Evolutionary conservation across 2,797 vertebrate genomes (phyloP).

Genomic region (Balearica regulorum): DNA sequence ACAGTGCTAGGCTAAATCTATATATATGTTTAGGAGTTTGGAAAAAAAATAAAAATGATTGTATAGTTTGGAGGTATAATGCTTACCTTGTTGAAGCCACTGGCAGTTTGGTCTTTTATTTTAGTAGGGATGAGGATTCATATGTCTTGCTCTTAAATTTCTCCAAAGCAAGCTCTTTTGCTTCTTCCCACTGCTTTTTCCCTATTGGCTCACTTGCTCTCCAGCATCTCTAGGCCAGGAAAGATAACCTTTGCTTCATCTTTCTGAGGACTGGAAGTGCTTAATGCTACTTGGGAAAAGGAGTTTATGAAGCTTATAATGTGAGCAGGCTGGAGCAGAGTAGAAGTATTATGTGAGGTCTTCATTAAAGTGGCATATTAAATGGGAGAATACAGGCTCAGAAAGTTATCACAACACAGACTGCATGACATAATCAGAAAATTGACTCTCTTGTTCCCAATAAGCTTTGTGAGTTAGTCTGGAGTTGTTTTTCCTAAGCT

Average conservation of each 20-base stretch:
- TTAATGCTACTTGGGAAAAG: neutral
- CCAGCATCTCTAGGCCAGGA: neutral
- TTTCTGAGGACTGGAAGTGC: neutral
- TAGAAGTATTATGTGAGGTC: neutral
- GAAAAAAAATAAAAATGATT: neutral
- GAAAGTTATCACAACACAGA: neutral
- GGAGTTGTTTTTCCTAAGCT: neutral
- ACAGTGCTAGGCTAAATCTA: neutral
- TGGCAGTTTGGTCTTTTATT: neutral
- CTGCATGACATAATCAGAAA: neutral
- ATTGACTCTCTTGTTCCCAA: neutral
- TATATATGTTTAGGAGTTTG: neutral
- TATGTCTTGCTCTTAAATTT: neutral
- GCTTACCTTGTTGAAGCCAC: neutral
- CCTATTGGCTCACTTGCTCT: neutral
- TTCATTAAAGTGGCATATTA: neutral
- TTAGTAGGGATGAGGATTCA: neutral
- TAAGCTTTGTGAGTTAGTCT: neutral
- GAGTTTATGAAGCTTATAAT: neutral
- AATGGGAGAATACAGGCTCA: neutral
- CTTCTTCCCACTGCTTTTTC: neutral
- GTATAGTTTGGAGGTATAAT: neutral
- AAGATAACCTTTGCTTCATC: neutral
- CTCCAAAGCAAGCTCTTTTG: neutral
- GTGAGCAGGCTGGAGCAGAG: neutral